Percentiles rank a stretch among this genome's conserved stretches.
phyloP scores from a whole-genome alignment of 2,113 vertebrate genomes.

The Notarius quadriscutis region DNA sequence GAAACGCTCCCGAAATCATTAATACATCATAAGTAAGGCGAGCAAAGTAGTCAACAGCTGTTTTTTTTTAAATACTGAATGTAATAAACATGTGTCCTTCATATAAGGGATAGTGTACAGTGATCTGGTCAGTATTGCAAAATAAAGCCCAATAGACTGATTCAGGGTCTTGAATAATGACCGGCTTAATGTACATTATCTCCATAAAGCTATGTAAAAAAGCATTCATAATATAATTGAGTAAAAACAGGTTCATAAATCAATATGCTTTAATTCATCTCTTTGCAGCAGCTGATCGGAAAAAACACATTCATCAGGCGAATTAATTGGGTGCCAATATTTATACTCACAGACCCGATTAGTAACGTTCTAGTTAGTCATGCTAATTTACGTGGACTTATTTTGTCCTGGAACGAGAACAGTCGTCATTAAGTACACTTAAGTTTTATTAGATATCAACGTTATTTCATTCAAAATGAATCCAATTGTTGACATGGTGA shows the following conservation, averaged over 20 bases:
- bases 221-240: too few species aligned
- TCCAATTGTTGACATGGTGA: too few species aligned
- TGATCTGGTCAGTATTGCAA: too few species aligned
- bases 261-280: not conserved
- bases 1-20: not conserved
- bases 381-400: not conserved
- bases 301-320: not conserved
- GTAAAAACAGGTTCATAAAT: not conserved
- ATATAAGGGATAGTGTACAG: too few species aligned
- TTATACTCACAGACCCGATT: not conserved
- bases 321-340: not conserved
- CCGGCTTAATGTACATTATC: too few species aligned
- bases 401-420: not conserved
- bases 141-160: too few species aligned
- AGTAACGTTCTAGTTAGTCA: not conserved
- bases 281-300: not conserved
- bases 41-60: not conserved
- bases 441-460: too few species aligned
- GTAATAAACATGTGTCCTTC: not conserved
- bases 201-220: too few species aligned
- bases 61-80: not conserved
- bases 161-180: too few species aligned
- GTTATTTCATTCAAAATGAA: too few species aligned
- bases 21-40: not conserved
- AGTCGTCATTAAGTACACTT: too few species aligned